phyloP scores from a whole-genome alignment of 2,888 invertebrate genomes.

The Oscheius sp. region DNA sequence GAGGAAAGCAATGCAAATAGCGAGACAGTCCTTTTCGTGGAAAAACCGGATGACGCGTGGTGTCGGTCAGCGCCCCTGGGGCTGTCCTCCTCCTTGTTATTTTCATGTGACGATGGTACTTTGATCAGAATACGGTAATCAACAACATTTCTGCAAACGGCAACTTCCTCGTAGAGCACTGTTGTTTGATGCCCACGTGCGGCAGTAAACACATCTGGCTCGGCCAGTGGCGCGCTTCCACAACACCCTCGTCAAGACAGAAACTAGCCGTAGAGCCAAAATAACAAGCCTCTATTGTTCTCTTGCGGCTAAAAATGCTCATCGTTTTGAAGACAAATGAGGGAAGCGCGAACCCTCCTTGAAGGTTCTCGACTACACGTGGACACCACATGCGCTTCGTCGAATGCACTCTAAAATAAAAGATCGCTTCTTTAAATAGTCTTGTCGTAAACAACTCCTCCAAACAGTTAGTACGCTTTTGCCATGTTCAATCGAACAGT shows the following conservation, averaged over 20 bases:
- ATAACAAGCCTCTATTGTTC: constrained; percentile 33
- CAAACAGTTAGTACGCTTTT: too few relatives aligned
- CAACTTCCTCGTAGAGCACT: constrained; percentile 4
- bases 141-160: not conserved
- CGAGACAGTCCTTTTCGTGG: not conserved
- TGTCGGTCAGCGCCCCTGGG: constrained; percentile 7
- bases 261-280: constrained; percentile 31
- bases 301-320: constrained; percentile 5
- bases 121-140: not conserved
- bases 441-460: too few relatives aligned
- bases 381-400: too few relatives aligned
- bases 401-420: too few relatives aligned
- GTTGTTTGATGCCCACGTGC: constrained; percentile 32
- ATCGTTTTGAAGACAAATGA: not conserved
- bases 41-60: constrained; percentile 17
- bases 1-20: constrained; percentile 2
- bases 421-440: too few relatives aligned
- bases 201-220: constrained; percentile 35
- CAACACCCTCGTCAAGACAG: constrained; percentile 34
- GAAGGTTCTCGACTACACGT: too few relatives aligned
- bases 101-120: not conserved
- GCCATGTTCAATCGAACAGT: too few relatives aligned
- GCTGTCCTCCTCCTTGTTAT: not conserved
- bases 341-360: too few relatives aligned
- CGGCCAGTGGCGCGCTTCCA: constrained; percentile 32